Base-by-base conservation (phyloP, 2,113 vertebrate species). In the Barbus barbus region DNA sequence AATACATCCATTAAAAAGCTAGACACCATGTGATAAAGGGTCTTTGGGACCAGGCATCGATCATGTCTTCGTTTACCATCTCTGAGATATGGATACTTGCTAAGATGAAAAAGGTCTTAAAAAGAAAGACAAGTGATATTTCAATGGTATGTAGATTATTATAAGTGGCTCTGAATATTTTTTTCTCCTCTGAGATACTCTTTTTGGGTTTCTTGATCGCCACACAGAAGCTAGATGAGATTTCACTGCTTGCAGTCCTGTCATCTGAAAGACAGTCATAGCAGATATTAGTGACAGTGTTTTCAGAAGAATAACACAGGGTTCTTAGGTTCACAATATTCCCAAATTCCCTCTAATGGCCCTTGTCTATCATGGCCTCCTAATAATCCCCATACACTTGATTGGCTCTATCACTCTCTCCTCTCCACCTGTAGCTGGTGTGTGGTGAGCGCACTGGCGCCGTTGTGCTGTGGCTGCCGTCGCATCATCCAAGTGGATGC, bases 121-220 rank as follows among this genome's bases (percentile, higher is more conserved):
- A 44, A 71, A 38, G 67, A 41, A 38, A 71, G 67, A 41, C 67
- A 71, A 72, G 69, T 41, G 22, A 41, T 71, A 41, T 72, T 41
- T 41, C 69, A 24, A 72, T n/a, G 9, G 36, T 24, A 41, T 41
- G 20, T 24, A 24, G 22, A 72, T 36, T 72, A 67, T 36, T 33
- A 69, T 33, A 1, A 69, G 31, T 2, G 8, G 36, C 33, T 71
- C 67, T 71, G 36, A 41, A 71, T 33, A 11, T 38, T 71, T 71
- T 20, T 71, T n/a, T 71, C 20, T 36, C 65, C 65, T 69, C 18
- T 18, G 61, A 31, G 26, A 31, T 67, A 16, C 28, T 9, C 63
- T 71, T 71, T 22, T 31, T 69, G 18, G 63, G 65, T 20, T 69
- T 69, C 22, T 41, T 71, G 16, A 67, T 18, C 28, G 18, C 63